These are phyloP conservation scores for Harpagifer antarcticus DNA, from an alignment of 2,797 vertebrate species.

Conservation along the genomic window DNA sequence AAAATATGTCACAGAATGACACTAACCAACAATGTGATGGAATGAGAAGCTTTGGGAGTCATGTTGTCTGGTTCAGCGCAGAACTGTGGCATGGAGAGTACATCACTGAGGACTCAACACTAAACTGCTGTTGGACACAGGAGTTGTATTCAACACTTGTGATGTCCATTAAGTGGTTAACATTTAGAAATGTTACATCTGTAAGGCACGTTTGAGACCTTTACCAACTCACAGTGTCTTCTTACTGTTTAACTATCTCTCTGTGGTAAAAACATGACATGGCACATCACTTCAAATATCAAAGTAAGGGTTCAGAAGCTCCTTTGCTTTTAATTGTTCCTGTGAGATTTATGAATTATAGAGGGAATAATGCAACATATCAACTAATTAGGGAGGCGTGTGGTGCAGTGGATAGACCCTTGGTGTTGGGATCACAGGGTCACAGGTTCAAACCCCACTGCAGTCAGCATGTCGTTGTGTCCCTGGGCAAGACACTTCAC, in stretches of 20 bases:
- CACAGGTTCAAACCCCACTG: no score
- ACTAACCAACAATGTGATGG: conserved; percentile 27
- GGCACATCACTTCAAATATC: background rate
- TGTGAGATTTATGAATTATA: background rate
- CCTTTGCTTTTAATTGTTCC: conserved; percentile 9
- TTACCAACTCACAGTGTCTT: conserved; percentile 17
- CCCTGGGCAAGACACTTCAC: no score
- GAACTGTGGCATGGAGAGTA: conserved; percentile 3
- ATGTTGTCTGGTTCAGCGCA: conserved; percentile 22
- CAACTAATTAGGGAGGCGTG: no score
- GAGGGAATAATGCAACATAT: background rate
- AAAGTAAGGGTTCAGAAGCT: background rate
- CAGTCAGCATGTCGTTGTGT: no score
- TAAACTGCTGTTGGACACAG: conserved; percentile 39
- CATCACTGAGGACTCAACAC: conserved; percentile 53
- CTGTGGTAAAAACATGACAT: conserved; percentile 2
- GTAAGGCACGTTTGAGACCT: conserved; percentile 11
- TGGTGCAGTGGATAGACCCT: no score
- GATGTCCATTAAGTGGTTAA: conserved; percentile 20
- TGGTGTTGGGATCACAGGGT: no score
- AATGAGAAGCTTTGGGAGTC: conserved; percentile 28
- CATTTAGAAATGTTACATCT: conserved; percentile 13
- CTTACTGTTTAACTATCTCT: conserved; percentile 9
- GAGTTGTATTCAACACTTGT: conserved; percentile 45
- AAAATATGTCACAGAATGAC: conserved; percentile 51